Evolutionary conservation across 2,113 vertebrate species (phyloP), one percentile per base, ranked within the genome.

Genomic region (Ibidorhyncha struthersii): DNA sequence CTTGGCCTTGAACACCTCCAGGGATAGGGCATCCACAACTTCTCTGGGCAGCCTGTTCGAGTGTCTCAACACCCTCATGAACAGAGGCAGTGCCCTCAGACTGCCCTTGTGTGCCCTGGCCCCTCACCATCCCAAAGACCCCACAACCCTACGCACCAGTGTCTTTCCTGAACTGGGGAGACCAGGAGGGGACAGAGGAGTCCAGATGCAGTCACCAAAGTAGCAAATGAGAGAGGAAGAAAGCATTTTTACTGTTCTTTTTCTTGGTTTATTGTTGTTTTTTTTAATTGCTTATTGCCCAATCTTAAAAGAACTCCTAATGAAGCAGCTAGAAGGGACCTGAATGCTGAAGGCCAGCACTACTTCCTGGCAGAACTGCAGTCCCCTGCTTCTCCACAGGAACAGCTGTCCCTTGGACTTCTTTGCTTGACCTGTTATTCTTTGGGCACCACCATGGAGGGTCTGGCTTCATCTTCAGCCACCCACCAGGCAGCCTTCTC

Each of bases 31-130:
- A 61, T 19, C 38, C 43, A 86, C 53, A 70, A 7, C 16, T 32
- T 20, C 74, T 52, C 32, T 3, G 9, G 20, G 25, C 17, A 52
- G 12, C 32, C 59, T 65, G 69, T 43, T 22, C 17, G 26, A 14
- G 30, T 7, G 32, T 5, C 30, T 78, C 32, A 52, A 10, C 22
- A 17, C 26, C 12, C 16, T 38, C 34, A 19, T 4, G 10, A 40
- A 38, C 58, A 72, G 38, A 36, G 9, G 22, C 34, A 34, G 23
- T 5, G 62, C 47, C 40, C 32, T 81, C 55, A 63, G 49, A 32
- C 26, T 34, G 47, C 55, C 32, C 27, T 38, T 2, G 0, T 21
- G 23, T 53, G n/a, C 25, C 38, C 56, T 1, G 1, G 2, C 6
- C 43, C 23, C 41, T 90, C 49, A 43, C 30, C 23, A 25, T 19